Evolutionary conservation across 2,888 invertebrate genomes (phyloP).

Genomic region (Zaprionus bogoriensis): DNA sequence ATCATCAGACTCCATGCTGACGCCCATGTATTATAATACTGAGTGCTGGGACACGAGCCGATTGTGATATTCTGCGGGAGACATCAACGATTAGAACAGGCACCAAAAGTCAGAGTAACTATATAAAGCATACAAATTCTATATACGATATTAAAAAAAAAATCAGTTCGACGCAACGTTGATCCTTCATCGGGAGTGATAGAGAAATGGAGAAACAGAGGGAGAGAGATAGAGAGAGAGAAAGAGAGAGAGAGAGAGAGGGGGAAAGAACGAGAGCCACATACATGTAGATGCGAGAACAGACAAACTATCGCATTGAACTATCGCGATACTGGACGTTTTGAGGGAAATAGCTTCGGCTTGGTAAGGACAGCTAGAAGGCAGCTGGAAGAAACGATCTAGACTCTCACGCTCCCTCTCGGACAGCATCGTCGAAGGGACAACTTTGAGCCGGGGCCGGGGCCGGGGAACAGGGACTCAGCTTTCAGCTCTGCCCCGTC

Average conservation of each 20-base stretch:
- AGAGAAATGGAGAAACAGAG: background rate
- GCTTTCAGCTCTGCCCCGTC: background rate
- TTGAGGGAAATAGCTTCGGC: background rate
- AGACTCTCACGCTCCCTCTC: background rate
- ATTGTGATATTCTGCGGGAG: constrained; percentile 34
- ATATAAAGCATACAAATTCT: constrained; percentile 8
- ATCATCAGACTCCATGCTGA: constrained; percentile 80
- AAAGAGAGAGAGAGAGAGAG: background rate
- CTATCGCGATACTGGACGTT: background rate
- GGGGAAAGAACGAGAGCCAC: background rate
- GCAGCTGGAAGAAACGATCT: background rate
- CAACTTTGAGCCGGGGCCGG: background rate
- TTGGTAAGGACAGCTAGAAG: too few relatives aligned
- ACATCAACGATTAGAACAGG: constrained; percentile 30
- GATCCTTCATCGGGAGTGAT: constrained; percentile 11
- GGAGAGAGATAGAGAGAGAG: background rate
- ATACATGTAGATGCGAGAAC: background rate
- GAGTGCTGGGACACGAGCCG: background rate
- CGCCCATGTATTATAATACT: constrained; percentile 18
- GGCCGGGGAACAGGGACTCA: background rate
- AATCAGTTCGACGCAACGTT: constrained; percentile 11
- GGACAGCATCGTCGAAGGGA: background rate
- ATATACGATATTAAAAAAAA: constrained; percentile 7
- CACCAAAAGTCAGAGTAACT: background rate
- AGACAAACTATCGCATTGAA: too few relatives aligned